These are phyloP conservation scores for Takifugu rubripes DNA, from an alignment of 2,797 vertebrate species.

Conservation along the genomic window DNA sequence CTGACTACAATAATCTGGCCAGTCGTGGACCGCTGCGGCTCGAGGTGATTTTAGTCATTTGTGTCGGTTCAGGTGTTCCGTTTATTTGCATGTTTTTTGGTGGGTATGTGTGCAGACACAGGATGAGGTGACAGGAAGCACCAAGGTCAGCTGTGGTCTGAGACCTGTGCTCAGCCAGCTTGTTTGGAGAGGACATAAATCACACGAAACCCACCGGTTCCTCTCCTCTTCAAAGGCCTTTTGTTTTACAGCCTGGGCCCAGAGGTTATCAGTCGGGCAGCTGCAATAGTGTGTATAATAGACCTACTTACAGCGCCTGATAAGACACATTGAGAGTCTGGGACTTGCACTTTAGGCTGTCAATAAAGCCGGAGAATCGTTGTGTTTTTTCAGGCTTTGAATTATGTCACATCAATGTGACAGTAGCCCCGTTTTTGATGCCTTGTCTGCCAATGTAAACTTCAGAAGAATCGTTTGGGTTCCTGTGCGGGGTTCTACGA, in stretches of 20 bases:
- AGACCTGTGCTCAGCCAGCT: conserved; percentile 60
- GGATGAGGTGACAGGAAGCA: conserved; percentile 59
- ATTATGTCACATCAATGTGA: conserved; percentile 51
- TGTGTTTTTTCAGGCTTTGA: conserved; percentile 57
- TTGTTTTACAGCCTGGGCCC: conserved; percentile 62
- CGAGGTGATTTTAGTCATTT: too few species aligned
- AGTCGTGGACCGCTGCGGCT: background rate
- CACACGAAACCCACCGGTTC: conserved; percentile 60
- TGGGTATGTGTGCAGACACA: conserved; percentile 15
- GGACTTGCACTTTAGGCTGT: conserved; percentile 44
- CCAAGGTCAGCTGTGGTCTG: conserved; percentile 66
- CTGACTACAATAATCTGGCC: background rate
- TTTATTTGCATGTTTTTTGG: background rate
- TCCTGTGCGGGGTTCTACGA: conserved; percentile 60
- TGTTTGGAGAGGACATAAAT: conserved; percentile 72
- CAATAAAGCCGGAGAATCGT: conserved; percentile 47
- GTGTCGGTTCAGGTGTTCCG: background rate
- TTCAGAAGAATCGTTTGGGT: conserved; percentile 55
- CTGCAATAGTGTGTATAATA: conserved; percentile 69
- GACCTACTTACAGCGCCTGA: conserved; percentile 61
- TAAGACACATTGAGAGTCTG: conserved; percentile 55
- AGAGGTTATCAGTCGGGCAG: conserved; percentile 73
- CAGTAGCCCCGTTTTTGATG: conserved; percentile 30
- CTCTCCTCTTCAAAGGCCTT: conserved; percentile 72
- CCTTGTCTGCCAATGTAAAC: conserved; percentile 54